phyloP scores from a whole-genome alignment of 2,797 vertebrate species.

The Chromis chromis region DNA sequence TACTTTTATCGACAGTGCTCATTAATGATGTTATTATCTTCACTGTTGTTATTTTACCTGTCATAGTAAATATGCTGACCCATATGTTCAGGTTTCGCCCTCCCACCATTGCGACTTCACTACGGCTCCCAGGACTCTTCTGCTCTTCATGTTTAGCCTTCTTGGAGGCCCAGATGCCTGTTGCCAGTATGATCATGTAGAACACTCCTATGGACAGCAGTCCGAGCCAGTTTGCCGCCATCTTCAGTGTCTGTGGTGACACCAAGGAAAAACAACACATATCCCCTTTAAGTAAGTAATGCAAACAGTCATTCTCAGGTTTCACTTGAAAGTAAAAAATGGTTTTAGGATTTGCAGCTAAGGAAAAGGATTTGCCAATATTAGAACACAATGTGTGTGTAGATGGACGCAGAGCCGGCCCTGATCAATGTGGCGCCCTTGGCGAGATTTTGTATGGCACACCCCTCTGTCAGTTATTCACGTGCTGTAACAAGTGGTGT shows the following conservation, averaged over 20 bases:
- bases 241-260: slow-evolving; percentile 36
- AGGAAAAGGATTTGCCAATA: no score
- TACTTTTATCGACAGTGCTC: not conserved
- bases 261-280: not conserved
- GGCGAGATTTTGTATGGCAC: no score
- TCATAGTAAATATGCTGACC: slow-evolving; percentile 82
- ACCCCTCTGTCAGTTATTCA: no score
- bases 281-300: not conserved
- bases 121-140: slow-evolving; percentile 64
- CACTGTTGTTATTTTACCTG: slow-evolving; percentile 64
- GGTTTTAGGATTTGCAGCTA: not conserved
- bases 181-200: slow-evolving; percentile 75
- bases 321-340: not conserved
- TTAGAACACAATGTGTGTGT: no score
- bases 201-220: slow-evolving; percentile 75
- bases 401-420: no score
- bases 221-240: slow-evolving; percentile 79
- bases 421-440: no score
- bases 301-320: not conserved
- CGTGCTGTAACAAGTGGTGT: no score
- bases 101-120: slow-evolving; percentile 82
- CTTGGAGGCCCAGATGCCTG: slow-evolving; percentile 82
- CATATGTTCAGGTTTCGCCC: slow-evolving; percentile 78
- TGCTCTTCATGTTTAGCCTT: slow-evolving; percentile 79
- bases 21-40: not conserved